Evolutionary conservation across 2,113 vertebrate genomes (phyloP), one percentile per base, ranked within the genome.

Genomic region (Thinocorus orbignyianus): DNA sequence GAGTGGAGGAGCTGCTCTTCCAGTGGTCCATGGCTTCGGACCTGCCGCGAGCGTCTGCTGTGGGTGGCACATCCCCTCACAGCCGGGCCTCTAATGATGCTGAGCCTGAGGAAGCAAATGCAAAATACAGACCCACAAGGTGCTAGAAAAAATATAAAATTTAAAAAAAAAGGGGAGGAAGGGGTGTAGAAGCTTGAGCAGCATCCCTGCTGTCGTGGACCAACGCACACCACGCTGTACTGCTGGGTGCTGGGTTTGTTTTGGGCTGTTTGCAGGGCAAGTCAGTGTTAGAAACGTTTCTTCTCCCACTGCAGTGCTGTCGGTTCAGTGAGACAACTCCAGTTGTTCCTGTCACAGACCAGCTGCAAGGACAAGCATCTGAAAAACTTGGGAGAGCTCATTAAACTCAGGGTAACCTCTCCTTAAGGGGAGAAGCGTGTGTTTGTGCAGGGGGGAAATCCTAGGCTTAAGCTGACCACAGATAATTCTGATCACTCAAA

Each of bases 21-120:
- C 0, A 14, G 16, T 1, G 3, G 18, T 28, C 37, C 23, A 1
- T 4, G 15, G 58, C 60, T 61, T 39, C 17, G 2, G 10, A 2
- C 52, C n/a, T 14, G 30, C 58, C 58, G 6, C 2, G 11, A 52
- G 81, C 64, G 35, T 26, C 30, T 5, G 30, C 12, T 16, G 13
- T 11, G 2, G 10, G 19, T 6, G 41, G 39, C 28, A 15, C 8
- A 19, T 41, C 42, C 37, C 28, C 3, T 4, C 48, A 39, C 8
- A 15, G 60, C 26, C 16, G 16, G 23, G 2, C 4, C 28, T 3
- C 49, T 49, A 18, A 18, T 6, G 44, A 20, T 25, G 22, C n/a
- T 13, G 31, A 90, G 57, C 64, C 17, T 9, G 22, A 64, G 35
- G 80, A 55, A 49, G 9, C 25, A 37, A 77, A 48, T 26, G 26